These are phyloP conservation scores for Eucidaris tribuloides DNA, from an alignment of 35 echinoderm and acorn worm genomes.

Conservation along the genomic window DNA sequence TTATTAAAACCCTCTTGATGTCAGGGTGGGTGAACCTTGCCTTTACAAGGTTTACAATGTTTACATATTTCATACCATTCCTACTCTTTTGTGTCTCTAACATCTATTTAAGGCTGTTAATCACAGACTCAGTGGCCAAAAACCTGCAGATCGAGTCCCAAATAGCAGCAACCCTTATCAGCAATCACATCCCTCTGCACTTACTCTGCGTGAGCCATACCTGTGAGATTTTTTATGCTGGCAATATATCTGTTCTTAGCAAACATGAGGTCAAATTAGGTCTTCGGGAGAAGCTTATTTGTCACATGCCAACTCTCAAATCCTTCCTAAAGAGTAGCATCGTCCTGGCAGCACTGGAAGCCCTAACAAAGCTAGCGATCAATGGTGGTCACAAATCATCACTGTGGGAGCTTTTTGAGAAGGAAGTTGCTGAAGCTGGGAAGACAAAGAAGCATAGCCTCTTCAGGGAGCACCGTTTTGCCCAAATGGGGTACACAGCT, in stretches of 20 bases:
- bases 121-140: background rate
- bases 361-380: background rate
- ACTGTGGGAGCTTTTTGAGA: slow-evolving; percentile 7
- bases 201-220: slow-evolving; percentile 3
- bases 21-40: too few species aligned
- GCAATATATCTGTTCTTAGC: background rate
- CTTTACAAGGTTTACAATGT: too few species aligned
- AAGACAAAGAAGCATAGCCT: background rate
- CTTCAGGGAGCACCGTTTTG: slow-evolving; percentile 26
- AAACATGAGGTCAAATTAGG: background rate
- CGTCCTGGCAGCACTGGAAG: slow-evolving; percentile 10
- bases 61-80: too few species aligned
- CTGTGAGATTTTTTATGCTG: slow-evolving; percentile 1
- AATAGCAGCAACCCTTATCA: slow-evolving; percentile 7
- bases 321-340: background rate
- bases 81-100: too few species aligned
- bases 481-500: slow-evolving; percentile 5
- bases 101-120: too few species aligned
- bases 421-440: background rate
- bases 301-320: background rate
- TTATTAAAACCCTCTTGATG: too few species aligned
- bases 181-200: background rate
- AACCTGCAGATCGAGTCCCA: background rate
- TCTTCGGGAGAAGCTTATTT: background rate
- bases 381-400: slow-evolving; percentile 38